phyloP scores from a whole-genome alignment of 2,888 invertebrate genomes.

The Eupithecia pulchellata region DNA sequence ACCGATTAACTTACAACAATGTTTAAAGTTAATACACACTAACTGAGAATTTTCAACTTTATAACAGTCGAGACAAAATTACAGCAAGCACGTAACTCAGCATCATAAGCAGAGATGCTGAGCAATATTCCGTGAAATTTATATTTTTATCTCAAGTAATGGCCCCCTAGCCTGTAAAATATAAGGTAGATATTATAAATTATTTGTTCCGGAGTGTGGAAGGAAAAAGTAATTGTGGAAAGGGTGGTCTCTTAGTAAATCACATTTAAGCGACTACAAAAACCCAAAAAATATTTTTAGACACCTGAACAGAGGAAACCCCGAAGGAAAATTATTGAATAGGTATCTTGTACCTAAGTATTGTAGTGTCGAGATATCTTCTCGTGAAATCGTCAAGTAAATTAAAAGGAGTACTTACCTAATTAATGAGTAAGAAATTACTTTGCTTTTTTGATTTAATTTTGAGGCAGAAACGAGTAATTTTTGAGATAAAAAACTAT shows the following conservation, averaged over 20 bases:
- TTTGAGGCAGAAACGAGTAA: no score
- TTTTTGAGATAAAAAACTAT: no score
- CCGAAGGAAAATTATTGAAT: no score
- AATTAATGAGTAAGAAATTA: no score
- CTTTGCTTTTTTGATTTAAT: no score
- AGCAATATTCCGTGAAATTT: constrained; percentile 17
- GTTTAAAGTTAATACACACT: background rate
- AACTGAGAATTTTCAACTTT: background rate
- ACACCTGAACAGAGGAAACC: background rate
- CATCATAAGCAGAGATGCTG: constrained; percentile 13
- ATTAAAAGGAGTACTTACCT: no score
- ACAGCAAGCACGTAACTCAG: constrained; percentile 13
- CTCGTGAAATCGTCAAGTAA: no score
- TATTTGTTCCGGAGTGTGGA: constrained; percentile 11
- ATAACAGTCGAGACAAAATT: constrained; percentile 14
- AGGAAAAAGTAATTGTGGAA: constrained; percentile 6
- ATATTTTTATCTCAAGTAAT: constrained; percentile 19
- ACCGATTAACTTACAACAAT: background rate
- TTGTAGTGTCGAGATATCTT: no score
- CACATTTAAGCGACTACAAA: background rate
- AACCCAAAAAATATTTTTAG: background rate
- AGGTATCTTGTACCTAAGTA: no score
- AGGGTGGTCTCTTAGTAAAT: background rate
- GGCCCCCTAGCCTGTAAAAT: constrained; percentile 12
- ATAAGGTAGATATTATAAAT: constrained; percentile 11